Evolutionary conservation across 2,888 invertebrate species (phyloP).

Genomic region (Habrosyne pyritoides): DNA sequence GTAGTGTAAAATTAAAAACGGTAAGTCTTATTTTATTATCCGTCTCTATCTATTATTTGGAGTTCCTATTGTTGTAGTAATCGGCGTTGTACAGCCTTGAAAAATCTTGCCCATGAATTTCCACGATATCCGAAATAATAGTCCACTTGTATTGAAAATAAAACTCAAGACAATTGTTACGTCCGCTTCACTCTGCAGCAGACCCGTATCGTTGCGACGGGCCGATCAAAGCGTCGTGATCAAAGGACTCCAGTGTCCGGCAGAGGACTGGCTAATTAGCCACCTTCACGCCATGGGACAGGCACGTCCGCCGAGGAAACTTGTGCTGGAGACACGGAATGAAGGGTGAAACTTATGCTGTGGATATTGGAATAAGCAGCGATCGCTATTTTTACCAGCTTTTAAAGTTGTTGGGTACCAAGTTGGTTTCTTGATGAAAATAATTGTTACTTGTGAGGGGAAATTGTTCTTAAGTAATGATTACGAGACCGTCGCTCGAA

Average conservation of each 20-base stretch:
- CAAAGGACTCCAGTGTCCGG: slow-evolving; percentile 71
- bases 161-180: neutral
- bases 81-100: neutral
- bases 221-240: slow-evolving; percentile 71
- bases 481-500: neutral
- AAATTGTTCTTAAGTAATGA: too few species aligned
- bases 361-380: neutral
- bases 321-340: slow-evolving; percentile 9
- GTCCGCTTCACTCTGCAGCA: slow-evolving; percentile 31
- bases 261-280: slow-evolving; percentile 63
- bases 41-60: too few species aligned
- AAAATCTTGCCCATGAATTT: neutral
- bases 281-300: slow-evolving; percentile 44
- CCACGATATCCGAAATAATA: neutral
- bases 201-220: slow-evolving; percentile 19
- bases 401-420: too few species aligned
- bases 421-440: too few species aligned
- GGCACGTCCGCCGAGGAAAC: slow-evolving; percentile 33
- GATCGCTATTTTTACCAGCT: too few species aligned
- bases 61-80: too few species aligned
- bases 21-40: too few species aligned
- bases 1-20: too few species aligned
- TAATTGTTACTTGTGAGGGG: too few species aligned
- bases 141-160: neutral
- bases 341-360: slow-evolving; percentile 11